A percentile compares a stretch with the other conserved stretches of the same genome.
phyloP scores from a whole-genome alignment of 2,797 vertebrate genomes.

The Pogonophryne albipinna region DNA sequence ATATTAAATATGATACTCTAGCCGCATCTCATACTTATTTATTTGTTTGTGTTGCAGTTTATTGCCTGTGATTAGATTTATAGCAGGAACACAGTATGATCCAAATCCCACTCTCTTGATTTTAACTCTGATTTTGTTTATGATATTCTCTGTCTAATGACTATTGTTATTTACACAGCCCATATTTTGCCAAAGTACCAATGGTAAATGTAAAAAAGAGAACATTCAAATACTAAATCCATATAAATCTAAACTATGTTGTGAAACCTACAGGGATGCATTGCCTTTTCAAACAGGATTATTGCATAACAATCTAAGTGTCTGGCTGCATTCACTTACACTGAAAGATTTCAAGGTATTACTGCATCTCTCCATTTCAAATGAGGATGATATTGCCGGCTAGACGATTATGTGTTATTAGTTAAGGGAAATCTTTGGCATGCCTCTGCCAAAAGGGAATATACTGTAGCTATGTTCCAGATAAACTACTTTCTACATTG shows the following conservation, averaged over 20 bases:
- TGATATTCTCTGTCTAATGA: constrained; percentile 8
- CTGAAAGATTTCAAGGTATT: constrained; percentile 21
- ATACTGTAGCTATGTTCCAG: constrained; percentile 1
- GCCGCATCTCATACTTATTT: constrained; percentile 25
- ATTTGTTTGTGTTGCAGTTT: constrained; percentile 28
- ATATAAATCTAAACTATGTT: background rate
- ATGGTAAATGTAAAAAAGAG: background rate
- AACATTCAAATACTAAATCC: background rate
- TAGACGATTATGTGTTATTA: constrained; percentile 11
- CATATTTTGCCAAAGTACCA: background rate
- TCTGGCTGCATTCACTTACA: constrained; percentile 8
- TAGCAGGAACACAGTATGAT: constrained; percentile 2
- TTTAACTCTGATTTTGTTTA: constrained; percentile 4
- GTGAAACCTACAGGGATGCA: background rate
- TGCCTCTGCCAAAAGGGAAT: constrained; percentile 30
- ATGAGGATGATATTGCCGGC: constrained; percentile 14
- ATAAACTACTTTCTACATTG: constrained; percentile 26
- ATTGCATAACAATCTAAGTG: background rate
- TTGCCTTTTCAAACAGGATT: constrained; percentile 7
- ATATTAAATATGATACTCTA: constrained; percentile 26
- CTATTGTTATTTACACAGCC: background rate
- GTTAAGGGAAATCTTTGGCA: constrained; percentile 1
- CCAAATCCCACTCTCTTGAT: constrained; percentile 3
- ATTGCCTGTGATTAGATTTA: constrained; percentile 20
- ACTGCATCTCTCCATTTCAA: constrained; percentile 3